Base-by-base conservation (phyloP, 1,140 invertebrate species). In the Lucilia sericata region DNA sequence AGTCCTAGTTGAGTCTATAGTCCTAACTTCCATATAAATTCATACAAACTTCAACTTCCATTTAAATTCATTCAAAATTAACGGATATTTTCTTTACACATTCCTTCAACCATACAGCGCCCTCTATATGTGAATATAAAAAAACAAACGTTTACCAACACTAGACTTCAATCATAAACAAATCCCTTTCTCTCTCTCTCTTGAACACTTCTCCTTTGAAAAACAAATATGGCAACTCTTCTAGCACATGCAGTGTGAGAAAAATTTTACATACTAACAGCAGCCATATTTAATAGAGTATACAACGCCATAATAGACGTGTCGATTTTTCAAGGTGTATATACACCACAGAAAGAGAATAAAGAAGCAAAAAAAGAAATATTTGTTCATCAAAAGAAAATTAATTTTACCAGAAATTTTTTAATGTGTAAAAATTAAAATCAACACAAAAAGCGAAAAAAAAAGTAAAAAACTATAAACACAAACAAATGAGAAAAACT, bases 261-360 rank as follows among this genome's bases (percentile, higher is more conserved):
- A 78, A 78, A 36, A 36, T 36, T 42, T 25, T 82, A 42, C 49
- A 42, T 60, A 55, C 30, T 14, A 55, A 74, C 70, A 49, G 76
- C 75, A 70, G 83, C 83, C 83, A 84, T 84, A 51, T 84, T 84
- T 84, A 70, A 84, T 84, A 80, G 76, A 80, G 42, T 51, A 80
- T 76, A 70, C 10, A 60, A 42, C 74, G 81, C 49, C 70, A 74
- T 36, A 75, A 82, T 21, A 51, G 74, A 76, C 84, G 84, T 60
- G 47, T 17, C 70, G 75, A 84, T 85, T 86, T 80, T 85, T 86
- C 85, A 86, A 86, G 76, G 76, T 80, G 76, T 80, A 80, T 47
- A 30, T 30, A 30, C n/a, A 42, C 76, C 76, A 30, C n/a, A 17
- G 76, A 4, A 49, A 80, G 76, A 49, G 75, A 78, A 78, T n/a